Base-by-base conservation (phyloP, 2,113 vertebrate species). In the Melanostigma gelatinosum region DNA sequence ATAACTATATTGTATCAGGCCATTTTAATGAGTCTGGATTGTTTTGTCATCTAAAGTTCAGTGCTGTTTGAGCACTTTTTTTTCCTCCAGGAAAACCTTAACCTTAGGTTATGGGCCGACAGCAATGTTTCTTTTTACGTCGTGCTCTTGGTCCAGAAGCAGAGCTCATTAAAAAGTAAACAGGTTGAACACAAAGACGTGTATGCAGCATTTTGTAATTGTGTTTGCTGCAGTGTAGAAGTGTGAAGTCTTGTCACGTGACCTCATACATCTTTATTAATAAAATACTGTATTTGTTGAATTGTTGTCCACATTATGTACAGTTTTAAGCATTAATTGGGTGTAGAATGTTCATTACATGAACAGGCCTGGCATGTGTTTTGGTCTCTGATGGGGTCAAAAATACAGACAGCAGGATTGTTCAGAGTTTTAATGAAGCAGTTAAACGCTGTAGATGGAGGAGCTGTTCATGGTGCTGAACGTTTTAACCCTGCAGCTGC, bases 121-220 rank as follows among this genome's bases (percentile, higher is more conserved):
- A 60, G 69, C 34, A 22, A 32, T 42, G 57, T 52, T 52, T 65
- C 27, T 64, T 64, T 58, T 75, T 71, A 32, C 71, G 24, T 42
- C 3, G 29, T 66, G 29, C 52, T 54, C 24, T 57, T 18, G 4
- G 55, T 72, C 55, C n/a, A 75, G 40, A 38, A 67, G 50, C 63
- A 32, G 54, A 69, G 27, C 50, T 77, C 64, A 84, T 83, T 73
- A 77, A 80, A 83, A 73, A 73, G 83, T 8, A 65, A 77, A 54
- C 58, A 68, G 48, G 24, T 55, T 57, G 50, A 73, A 75, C 52
- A 75, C 22, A 78, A 60, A 36, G 46, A 65, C 8, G 60, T 42
- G 44, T 36, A 62, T 6, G 32, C 54, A 67, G 8, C 29, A 13
- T 13, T 36, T 46, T 57, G n/a, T 5, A 52, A 6, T n/a, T 58